These are phyloP conservation scores for Hypomecis punctinalis DNA, from an alignment of 2,888 invertebrate species.

Conservation along the genomic window DNA sequence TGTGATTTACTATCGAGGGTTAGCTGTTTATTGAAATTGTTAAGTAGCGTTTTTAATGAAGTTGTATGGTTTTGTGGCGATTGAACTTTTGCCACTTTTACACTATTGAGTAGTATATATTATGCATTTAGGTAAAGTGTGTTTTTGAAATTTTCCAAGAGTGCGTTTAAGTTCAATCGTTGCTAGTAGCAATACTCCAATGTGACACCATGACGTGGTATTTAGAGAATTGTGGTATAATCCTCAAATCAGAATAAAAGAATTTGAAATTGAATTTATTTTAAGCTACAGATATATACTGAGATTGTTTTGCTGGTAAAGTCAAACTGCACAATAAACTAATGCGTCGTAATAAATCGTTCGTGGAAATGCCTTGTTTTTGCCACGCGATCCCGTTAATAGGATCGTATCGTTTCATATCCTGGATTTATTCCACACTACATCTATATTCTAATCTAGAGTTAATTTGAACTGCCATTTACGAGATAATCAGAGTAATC, in stretches of 20 bases:
- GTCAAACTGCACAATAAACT: background rate
- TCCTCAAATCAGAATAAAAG: constrained; percentile 6
- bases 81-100: constrained; percentile 30
- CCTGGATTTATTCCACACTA: constrained; percentile 7
- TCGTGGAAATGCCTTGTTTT: constrained; percentile 17
- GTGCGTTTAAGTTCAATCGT: constrained; percentile 21
- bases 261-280: constrained; percentile 20
- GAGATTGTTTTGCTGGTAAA: background rate
- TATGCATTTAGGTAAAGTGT: constrained; percentile 14
- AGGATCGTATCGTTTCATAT: background rate
- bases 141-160: constrained; percentile 9
- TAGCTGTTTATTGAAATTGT: constrained; percentile 39
- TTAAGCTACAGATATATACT: background rate
- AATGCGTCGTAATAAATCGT: constrained; percentile 6
- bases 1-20: constrained; percentile 28
- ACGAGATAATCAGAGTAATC: constrained; percentile 32
- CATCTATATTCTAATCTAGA: constrained; percentile 25
- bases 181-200: constrained; percentile 20
- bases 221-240: constrained; percentile 2
- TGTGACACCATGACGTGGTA: constrained; percentile 8
- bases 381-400: constrained; percentile 12
- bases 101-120: constrained; percentile 24
- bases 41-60: constrained; percentile 12
- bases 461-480: constrained; percentile 41
- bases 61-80: constrained; percentile 23